phyloP scores from a whole-genome alignment of 2,113 vertebrate species.

The Microcebus jonahi region DNA sequence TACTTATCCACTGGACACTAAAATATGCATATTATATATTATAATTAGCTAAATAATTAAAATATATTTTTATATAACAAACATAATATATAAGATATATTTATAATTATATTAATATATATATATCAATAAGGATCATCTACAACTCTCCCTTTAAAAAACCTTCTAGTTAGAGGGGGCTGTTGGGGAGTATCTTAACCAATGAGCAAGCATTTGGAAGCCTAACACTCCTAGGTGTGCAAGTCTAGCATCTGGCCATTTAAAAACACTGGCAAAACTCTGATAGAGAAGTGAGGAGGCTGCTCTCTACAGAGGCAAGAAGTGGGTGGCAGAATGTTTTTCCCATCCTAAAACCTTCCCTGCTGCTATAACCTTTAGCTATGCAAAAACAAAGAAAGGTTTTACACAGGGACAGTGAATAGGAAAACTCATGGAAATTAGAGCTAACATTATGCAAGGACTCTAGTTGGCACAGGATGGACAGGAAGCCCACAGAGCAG shows the following conservation, averaged over 20 bases:
- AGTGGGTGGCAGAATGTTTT: background rate
- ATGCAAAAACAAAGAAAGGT: constrained; percentile 23
- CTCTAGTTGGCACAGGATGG: background rate
- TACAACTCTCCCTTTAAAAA: background rate
- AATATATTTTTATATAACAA: background rate
- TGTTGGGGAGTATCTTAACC: background rate
- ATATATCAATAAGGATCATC: background rate
- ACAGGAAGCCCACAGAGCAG: background rate
- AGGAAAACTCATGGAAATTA: background rate
- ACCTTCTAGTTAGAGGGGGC: background rate
- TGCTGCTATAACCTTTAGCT: background rate
- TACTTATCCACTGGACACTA: background rate
- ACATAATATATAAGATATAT: background rate
- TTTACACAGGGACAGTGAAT: background rate
- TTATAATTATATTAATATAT: background rate
- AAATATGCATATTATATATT: background rate
- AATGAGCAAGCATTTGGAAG: background rate
- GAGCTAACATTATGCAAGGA: background rate
- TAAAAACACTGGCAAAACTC: background rate
- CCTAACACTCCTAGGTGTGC: background rate
- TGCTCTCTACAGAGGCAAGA: background rate
- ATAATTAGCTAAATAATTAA: background rate
- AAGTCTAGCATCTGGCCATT: background rate
- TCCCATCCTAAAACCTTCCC: background rate
- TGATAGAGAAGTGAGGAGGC: background rate